Percentiles rank a stretch among this genome's conserved stretches.
These are phyloP conservation scores for Ctena decussata DNA, from an alignment of 2,888 invertebrate genomes.

Conservation along the genomic window DNA sequence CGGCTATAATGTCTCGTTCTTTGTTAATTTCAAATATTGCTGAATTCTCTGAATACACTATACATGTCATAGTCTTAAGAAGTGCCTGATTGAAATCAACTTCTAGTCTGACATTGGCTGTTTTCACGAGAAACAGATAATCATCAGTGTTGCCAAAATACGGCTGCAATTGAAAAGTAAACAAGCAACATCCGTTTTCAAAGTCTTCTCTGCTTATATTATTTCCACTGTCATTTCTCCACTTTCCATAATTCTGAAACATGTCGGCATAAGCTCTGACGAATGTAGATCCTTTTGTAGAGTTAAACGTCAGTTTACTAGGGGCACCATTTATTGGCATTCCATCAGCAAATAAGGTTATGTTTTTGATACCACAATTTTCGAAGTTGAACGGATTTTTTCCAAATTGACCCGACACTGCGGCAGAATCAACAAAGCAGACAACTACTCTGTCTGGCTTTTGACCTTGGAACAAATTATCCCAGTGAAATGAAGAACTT, in stretches of 20 bases:
- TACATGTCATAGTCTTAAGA: conserved; percentile 4
- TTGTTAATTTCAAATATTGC: conserved; percentile 37
- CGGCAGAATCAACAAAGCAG: conserved; percentile 39
- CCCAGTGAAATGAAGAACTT: conserved; percentile 18
- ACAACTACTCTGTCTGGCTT: conserved; percentile 47
- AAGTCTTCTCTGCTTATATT: conserved; percentile 29
- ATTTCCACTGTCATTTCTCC: conserved; percentile 21
- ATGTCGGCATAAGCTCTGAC: conserved; percentile 21
- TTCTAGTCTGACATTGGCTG: conserved; percentile 45
- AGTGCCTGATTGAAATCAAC: conserved; percentile 29
- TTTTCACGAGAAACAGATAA: conserved; percentile 33
- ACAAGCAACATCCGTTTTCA: conserved; percentile 8
- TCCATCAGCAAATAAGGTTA: background rate
- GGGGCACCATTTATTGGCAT: conserved; percentile 6
- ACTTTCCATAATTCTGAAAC: conserved; percentile 4
- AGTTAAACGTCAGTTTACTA: conserved; percentile 12
- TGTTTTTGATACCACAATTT: conserved; percentile 1
- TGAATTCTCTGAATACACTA: conserved; percentile 15
- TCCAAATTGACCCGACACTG: background rate
- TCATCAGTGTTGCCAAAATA: conserved; percentile 21
- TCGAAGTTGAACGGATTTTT: conserved; percentile 4
- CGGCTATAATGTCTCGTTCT: conserved; percentile 20
- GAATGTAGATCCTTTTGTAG: conserved; percentile 9
- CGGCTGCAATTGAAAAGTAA: conserved; percentile 32
- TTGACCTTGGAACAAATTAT: conserved; percentile 44